These are phyloP conservation scores for Nowickia ferox DNA, from an alignment of 2,888 invertebrate genomes.

Conservation along the genomic window DNA sequence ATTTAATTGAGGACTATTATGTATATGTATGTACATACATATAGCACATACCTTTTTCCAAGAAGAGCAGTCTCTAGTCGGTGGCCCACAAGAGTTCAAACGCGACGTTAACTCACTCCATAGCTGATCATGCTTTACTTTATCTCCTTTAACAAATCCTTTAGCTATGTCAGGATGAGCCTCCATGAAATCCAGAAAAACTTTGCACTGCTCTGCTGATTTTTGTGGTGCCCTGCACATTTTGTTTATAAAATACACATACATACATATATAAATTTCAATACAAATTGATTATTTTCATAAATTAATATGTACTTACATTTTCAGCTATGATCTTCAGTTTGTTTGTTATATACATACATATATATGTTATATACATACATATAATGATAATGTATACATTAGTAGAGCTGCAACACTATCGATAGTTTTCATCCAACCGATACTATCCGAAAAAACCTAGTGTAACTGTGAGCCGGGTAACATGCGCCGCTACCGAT, in stretches of 20 bases:
- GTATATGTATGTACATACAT: no score
- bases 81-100: constrained; percentile 1
- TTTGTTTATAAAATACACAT: not conserved
- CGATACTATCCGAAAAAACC: no score
- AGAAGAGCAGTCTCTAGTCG: not conserved
- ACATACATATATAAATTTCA: not conserved
- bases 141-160: not conserved
- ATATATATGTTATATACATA: no score
- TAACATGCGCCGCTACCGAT: no score
- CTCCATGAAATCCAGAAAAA: not conserved
- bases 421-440: no score
- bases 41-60: not conserved
- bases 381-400: no score
- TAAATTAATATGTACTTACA: not conserved
- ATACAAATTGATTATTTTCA: not conserved
- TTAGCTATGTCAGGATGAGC: not conserved
- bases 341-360: no score
- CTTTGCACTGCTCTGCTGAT: not conserved
- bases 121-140: not conserved
- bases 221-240: constrained; percentile 1
- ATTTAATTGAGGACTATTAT: no score
- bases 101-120: not conserved
- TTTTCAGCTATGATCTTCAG: not conserved
- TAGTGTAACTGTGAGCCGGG: no score
- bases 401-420: no score